Evolutionary conservation across 2,888 invertebrate genomes (phyloP).

Genomic region (Tetragnatha montana): DNA sequence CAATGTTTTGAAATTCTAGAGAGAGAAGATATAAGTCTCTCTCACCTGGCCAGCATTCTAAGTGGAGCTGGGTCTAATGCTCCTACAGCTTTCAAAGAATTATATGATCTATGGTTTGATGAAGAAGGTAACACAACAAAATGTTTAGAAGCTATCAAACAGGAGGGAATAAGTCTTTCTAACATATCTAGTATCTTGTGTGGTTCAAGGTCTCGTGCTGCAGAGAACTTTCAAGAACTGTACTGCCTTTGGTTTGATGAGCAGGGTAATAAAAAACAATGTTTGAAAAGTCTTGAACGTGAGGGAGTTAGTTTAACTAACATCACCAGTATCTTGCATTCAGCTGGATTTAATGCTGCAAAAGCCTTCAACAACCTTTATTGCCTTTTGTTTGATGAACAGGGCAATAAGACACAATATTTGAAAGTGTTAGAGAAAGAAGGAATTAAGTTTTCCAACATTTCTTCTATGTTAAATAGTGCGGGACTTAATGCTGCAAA

Average conservation of each 20-base stretch:
- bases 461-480: neutral
- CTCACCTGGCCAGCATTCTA: no score
- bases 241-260: conserved; percentile 27
- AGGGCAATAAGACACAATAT: neutral
- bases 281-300: conserved; percentile 19
- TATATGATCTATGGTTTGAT: conserved; percentile 26
- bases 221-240: conserved; percentile 23
- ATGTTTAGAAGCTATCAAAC: neutral
- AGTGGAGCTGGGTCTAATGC: no score
- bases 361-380: no score
- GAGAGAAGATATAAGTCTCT: neutral
- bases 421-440: neutral
- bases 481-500: neutral
- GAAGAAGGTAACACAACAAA: neutral
- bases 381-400: neutral
- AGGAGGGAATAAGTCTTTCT: neutral
- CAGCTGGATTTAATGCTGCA: no score
- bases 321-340: no score
- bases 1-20: neutral
- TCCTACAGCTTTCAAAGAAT: neutral
- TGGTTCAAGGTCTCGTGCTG: conserved; percentile 38
- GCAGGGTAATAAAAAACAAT: conserved; percentile 26
- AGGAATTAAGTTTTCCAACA: neutral
- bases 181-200: conserved; percentile 38
- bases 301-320: neutral